Evolutionary conservation across 2,888 invertebrate species (phyloP).

Genomic region (Prenolepis imparis): DNA sequence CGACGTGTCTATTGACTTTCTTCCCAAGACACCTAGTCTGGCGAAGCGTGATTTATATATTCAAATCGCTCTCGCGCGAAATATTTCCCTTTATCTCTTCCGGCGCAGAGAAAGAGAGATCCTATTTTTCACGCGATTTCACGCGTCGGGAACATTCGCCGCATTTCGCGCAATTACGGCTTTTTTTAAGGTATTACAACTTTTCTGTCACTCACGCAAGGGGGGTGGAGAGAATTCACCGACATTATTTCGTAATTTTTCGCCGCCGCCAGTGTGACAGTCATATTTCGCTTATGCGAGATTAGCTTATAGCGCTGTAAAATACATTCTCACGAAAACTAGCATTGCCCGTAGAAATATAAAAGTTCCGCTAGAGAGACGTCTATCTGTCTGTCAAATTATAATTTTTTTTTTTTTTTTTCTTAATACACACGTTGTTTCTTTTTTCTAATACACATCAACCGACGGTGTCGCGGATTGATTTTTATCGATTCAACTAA

Average conservation of each 20-base stretch:
- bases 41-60: conserved; percentile 47
- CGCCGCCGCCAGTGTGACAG: conserved; percentile 23
- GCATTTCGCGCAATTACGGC: conserved; percentile 41
- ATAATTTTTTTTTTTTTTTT: not conserved
- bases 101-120: not conserved
- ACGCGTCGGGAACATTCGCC: conserved; percentile 25
- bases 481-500: conserved; percentile 39
- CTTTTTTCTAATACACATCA: conserved; percentile 11
- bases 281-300: conserved; percentile 30
- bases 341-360: not conserved
- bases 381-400: not conserved
- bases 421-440: not conserved
- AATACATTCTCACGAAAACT: conserved; percentile 5
- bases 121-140: conserved; percentile 41
- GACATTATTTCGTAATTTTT: conserved; percentile 46
- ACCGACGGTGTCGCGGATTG: conserved; percentile 21
- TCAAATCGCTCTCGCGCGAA: conserved; percentile 46
- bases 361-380: not conserved
- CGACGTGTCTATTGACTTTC: conserved; percentile 46
- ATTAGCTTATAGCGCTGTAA: conserved; percentile 16
- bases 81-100: conserved; percentile 32
- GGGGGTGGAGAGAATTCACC: conserved; percentile 20
- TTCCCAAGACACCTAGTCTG: conserved; percentile 9
- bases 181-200: conserved; percentile 42
- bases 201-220: conserved; percentile 33